Evolutionary conservation across 2,888 invertebrate species (phyloP).

Genomic region (Subacronicta megacephala): DNA sequence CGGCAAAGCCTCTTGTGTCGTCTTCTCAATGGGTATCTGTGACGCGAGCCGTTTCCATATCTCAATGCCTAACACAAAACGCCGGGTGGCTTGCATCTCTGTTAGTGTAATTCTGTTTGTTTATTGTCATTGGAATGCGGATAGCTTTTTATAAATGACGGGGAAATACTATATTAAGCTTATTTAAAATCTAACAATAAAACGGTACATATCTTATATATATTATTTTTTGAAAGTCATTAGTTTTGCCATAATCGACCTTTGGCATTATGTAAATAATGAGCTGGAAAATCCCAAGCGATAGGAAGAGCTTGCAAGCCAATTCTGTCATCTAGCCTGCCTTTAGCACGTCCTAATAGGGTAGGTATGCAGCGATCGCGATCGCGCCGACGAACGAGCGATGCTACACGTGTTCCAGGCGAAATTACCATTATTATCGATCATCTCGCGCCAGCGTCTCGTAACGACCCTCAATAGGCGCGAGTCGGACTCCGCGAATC

Average conservation of each 20-base stretch:
- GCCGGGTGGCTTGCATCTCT: constrained; percentile 55
- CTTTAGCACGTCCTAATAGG: constrained; percentile 84
- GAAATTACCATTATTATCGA: constrained; percentile 90
- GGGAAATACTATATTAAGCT: constrained; percentile 2
- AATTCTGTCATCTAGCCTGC: constrained; percentile 76
- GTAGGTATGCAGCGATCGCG: constrained; percentile 75
- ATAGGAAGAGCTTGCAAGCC: constrained; percentile 59
- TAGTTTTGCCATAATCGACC: background rate
- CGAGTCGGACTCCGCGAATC: constrained; percentile 73
- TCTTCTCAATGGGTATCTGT: constrained; percentile 68
- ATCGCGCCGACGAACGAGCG: constrained; percentile 79
- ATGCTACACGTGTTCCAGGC: constrained; percentile 85
- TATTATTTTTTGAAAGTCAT: background rate
- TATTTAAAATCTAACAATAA: no score
- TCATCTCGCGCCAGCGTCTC: constrained; percentile 84
- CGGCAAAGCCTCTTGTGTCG: constrained; percentile 67
- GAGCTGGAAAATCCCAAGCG: constrained; percentile 38
- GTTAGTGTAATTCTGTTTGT: constrained; percentile 47
- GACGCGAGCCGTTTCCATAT: constrained; percentile 67
- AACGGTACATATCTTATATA: no score
- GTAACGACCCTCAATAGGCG: constrained; percentile 87
- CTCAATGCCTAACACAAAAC: constrained; percentile 61
- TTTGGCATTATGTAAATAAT: constrained; percentile 19
- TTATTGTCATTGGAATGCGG: constrained; percentile 44
- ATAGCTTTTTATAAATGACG: constrained; percentile 16